These are phyloP conservation scores for Sinocyclocheilus maitianheensis DNA, from an alignment of 2,113 vertebrate species.

Conservation along the genomic window DNA sequence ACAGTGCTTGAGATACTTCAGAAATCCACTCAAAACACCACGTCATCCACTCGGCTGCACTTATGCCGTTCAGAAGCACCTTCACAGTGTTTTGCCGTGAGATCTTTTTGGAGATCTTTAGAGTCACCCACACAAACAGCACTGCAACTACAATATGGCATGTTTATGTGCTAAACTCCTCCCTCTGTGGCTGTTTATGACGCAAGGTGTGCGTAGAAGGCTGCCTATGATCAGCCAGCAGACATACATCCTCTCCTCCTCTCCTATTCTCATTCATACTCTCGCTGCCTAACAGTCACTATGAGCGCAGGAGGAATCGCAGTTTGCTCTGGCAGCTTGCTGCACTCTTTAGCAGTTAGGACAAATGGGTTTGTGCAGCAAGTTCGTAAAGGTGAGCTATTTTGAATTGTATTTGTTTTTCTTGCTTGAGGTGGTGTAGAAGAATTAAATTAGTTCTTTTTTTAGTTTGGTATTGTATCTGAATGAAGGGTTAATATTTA, in stretches of 20 bases:
- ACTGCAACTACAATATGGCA: conserved; percentile 84
- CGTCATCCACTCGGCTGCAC: not conserved
- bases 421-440: not conserved
- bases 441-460: too few species aligned
- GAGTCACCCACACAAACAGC: conserved; percentile 47
- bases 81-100: not conserved
- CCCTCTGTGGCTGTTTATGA: conserved; percentile 78
- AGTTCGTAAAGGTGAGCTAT: not conserved
- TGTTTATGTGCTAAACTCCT: conserved; percentile 81
- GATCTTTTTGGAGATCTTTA: not conserved
- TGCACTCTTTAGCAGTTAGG: conserved; percentile 86
- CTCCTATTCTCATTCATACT: conserved; percentile 63
- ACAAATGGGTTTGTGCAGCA: conserved; percentile 35
- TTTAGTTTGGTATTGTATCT: not conserved
- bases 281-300: conserved; percentile 18
- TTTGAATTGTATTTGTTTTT: not conserved
- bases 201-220: conserved; percentile 83
- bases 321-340: conserved; percentile 73
- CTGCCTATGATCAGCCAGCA: conserved; percentile 71
- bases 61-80: not conserved
- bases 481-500: not conserved
- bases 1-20: not conserved
- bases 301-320: conserved; percentile 43
- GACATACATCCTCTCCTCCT: conserved; percentile 63
- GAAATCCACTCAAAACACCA: not conserved